phyloP scores from a whole-genome alignment of 2,113 vertebrate genomes.

The Raphicerus campestris region DNA sequence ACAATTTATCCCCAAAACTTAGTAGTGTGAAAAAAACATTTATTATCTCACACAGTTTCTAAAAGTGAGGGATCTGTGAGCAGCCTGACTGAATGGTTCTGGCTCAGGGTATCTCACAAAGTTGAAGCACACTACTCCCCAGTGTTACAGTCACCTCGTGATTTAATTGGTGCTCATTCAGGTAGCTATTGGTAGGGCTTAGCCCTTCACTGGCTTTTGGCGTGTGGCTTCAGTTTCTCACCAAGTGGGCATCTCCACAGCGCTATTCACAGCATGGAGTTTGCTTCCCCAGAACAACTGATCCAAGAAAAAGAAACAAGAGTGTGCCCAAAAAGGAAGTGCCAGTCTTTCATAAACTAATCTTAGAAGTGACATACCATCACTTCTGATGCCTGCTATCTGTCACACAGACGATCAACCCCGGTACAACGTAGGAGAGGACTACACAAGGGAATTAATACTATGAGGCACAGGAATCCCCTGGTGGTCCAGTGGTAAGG shows the following conservation, averaged over 20 bases:
- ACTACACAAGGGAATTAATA: neutral
- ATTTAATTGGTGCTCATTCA: neutral
- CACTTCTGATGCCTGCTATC: neutral
- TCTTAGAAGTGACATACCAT: neutral
- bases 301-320: neutral
- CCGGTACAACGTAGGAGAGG: neutral
- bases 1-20: neutral
- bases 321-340: neutral
- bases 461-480: neutral
- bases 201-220: neutral
- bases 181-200: neutral
- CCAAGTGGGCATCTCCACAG: neutral
- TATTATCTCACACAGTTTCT: neutral
- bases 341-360: neutral
- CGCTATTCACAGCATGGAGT: neutral
- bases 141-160: neutral
- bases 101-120: neutral
- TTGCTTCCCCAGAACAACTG: neutral
- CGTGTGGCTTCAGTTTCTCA: neutral
- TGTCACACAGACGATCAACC: neutral
- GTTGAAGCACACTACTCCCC: neutral
- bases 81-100: neutral
- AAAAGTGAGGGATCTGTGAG: neutral
- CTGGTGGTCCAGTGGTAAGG: neutral
- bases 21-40: neutral